Evolutionary conservation across 2,888 invertebrate species (phyloP).

Genomic region (Deilephila elpenor): DNA sequence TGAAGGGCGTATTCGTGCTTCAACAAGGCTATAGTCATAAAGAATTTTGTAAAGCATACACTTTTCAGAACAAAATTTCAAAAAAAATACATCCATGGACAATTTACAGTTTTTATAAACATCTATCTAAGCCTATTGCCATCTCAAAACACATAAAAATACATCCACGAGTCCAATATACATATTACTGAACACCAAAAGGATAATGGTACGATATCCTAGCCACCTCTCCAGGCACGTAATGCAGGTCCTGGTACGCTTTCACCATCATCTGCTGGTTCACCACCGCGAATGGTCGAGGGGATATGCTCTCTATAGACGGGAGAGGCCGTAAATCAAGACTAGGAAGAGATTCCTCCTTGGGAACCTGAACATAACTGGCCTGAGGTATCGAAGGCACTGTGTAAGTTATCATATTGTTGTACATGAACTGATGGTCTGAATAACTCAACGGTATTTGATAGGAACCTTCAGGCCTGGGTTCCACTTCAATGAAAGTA

Average conservation of each 20-base stretch:
- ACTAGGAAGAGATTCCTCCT: slow-evolving; percentile 68
- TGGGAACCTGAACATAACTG: slow-evolving; percentile 66
- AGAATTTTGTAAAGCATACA: too few species aligned
- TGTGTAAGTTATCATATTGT: slow-evolving; percentile 75
- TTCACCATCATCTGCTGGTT: slow-evolving; percentile 83
- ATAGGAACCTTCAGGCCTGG: slow-evolving; percentile 65
- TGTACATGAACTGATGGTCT: slow-evolving; percentile 75
- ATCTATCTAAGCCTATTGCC: not conserved
- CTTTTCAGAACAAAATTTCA: too few species aligned
- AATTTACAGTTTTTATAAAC: not conserved
- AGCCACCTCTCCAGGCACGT: slow-evolving; percentile 74
- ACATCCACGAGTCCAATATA: not conserved
- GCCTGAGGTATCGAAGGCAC: slow-evolving; percentile 70
- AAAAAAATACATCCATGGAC: too few species aligned
- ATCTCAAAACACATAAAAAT: not conserved
- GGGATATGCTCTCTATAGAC: slow-evolving; percentile 80
- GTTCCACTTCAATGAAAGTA: slow-evolving; percentile 70
- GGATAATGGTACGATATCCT: slow-evolving; percentile 80
- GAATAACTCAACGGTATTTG: slow-evolving; percentile 68
- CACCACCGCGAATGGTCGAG: slow-evolving; percentile 75
- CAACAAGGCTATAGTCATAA: too few species aligned
- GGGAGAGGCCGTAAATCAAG: slow-evolving; percentile 74
- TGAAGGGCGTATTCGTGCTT: too few species aligned
- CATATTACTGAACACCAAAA: slow-evolving; percentile 71
- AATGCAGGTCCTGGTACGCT: slow-evolving; percentile 78